Evolutionary conservation across 1,140 invertebrate genomes (phyloP), one percentile per base, ranked within the genome.

Genomic region (Brevipalpus yothersi): DNA sequence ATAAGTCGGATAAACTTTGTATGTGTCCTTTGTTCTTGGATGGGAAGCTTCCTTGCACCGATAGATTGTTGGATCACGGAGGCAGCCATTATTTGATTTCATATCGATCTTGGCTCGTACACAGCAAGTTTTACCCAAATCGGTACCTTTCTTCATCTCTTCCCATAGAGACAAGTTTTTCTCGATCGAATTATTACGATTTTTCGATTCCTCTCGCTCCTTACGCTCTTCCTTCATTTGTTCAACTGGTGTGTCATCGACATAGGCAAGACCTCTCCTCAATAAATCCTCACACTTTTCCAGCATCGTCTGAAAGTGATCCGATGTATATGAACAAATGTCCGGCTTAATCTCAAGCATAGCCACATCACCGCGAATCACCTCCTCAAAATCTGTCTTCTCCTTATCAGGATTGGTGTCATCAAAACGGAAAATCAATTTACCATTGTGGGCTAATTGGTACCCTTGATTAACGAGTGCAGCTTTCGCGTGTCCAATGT

Each of bases 331-430:
- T 2, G 90, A 89, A 71, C 94, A 94, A 40, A 78, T 69, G 72
- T 99, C 87, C 3, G 89, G 89, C 65, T 90, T 85, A 55, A 99
- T 83, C 67, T 94, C 77, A 51, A 99, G 70, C 76, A 94, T 77
- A 66, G 82, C 77, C 12, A 99, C 75, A 75, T 99, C 95, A 72
- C 95, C 84, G 21, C 96, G 72, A 66, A 99, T 99, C 0, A 96
- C 90, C 75, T 80, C 65, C 71, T 99, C 95, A 76, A 94, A 99
- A 66, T 97, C 85, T n/a, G 83, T 83, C 69, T 93, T 90, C 70
- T 99, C 95, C 70, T 99, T 99, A 5, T 90, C 93, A 42, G 95
- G 95, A 75, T 99, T 99, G 9, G 95, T 99, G 69, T 99, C 95
- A 76, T 99, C 95, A 75, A 99, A 99, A 65, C 95, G 77, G 89